A percentile compares a stretch with the other conserved stretches of the same genome.
Evolutionary conservation across 1,140 invertebrate species (phyloP).

Genomic region (Steinernema khuongi): DNA sequence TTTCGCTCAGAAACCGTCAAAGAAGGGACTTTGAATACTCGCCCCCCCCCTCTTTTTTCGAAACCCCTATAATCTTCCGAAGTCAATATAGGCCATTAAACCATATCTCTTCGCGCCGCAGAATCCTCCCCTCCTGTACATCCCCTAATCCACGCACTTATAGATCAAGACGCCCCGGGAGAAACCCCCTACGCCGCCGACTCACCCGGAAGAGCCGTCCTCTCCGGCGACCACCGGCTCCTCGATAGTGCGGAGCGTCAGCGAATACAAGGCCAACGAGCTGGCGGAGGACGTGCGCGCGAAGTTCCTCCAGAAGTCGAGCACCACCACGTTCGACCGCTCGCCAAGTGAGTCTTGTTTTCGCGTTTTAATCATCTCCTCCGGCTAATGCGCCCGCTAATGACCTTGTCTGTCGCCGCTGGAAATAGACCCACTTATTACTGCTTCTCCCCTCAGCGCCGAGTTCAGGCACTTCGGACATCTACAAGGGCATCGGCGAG

Average conservation of each 20-base stretch:
- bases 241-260: conserved; percentile 52
- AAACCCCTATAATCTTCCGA: no score
- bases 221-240: conserved; percentile 21
- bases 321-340: conserved; percentile 46
- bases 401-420: not conserved
- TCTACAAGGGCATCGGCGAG: conserved; percentile 28
- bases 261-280: conserved; percentile 51
- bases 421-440: not conserved
- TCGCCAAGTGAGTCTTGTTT: conserved; percentile 37
- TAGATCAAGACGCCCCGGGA: not conserved
- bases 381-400: no score
- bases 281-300: conserved; percentile 32
- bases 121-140: no score
- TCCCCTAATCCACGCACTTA: no score
- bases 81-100: no score
- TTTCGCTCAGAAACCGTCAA: no score
- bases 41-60: no score
- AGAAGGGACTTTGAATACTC: no score
- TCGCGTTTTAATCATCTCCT: conserved; percentile 23
- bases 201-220: conserved; percentile 7
- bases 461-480: not conserved
- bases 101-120: no score
- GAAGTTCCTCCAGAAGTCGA: conserved; percentile 43
- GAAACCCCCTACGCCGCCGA: conserved; percentile 20
- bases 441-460: not conserved